Conservation (phyloP, 2,888 invertebrate species). For the Prenolepis imparis region DNA sequence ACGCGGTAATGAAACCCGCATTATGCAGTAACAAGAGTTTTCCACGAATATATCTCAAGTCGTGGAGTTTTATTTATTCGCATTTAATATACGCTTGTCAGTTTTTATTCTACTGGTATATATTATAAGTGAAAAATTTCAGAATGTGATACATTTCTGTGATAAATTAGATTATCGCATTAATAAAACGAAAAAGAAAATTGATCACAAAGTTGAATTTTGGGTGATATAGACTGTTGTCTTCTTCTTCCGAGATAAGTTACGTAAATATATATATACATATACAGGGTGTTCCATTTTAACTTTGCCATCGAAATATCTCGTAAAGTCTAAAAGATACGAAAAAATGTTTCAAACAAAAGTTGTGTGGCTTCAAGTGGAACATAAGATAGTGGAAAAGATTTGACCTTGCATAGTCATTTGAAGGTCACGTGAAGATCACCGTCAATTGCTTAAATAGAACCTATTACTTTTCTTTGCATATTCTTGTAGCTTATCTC, state of each 20-base stretch:
- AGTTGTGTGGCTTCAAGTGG: no score
- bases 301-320: no score
- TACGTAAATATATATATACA: not conserved
- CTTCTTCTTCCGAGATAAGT: not conserved
- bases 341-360: no score
- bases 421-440: no score
- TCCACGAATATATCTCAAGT: not conserved
- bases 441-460: no score
- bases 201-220: not conserved
- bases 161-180: not conserved
- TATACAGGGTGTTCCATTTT: no score
- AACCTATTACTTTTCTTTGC: no score
- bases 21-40: slow-evolving; percentile 29
- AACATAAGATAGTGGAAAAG: no score
- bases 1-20: slow-evolving; percentile 22
- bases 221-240: not conserved
- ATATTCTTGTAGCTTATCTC: no score
- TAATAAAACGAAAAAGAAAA: not conserved
- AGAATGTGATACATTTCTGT: not conserved
- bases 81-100: not conserved
- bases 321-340: no score
- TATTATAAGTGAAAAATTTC: not conserved
- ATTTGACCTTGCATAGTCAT: no score
- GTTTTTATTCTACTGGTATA: not conserved
- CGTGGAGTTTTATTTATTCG: not conserved